These are phyloP conservation scores for Epinotia nisella DNA, from an alignment of 2,888 invertebrate genomes.

Conservation along the genomic window DNA sequence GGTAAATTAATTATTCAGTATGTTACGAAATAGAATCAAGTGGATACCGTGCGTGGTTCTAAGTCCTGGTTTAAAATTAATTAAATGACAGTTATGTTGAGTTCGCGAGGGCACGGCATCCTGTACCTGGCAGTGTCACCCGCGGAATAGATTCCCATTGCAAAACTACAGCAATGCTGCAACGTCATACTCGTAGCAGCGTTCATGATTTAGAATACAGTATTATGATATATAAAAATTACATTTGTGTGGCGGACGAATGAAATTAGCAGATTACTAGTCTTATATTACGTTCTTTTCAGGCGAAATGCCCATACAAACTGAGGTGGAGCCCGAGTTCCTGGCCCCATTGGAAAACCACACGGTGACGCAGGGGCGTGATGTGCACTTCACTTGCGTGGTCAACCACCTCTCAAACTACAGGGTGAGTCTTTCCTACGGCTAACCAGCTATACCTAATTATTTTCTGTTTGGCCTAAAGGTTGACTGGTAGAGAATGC, in stretches of 20 bases:
- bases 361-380: conserved; percentile 94
- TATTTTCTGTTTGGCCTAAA: too few species aligned
- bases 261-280: not conserved
- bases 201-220: not conserved
- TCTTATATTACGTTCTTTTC: conserved; percentile 43
- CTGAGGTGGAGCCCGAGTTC: conserved; percentile 90
- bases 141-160: conserved; percentile 24
- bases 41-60: conserved; percentile 27
- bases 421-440: conserved; percentile 86
- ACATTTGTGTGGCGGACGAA: not conserved
- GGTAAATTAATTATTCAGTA: conserved; percentile 57
- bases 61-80: conserved; percentile 44
- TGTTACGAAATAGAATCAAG: conserved; percentile 56
- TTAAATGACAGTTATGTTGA: conserved; percentile 46
- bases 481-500: too few species aligned
- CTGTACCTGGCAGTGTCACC: conserved; percentile 46
- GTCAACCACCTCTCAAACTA: conserved; percentile 95
- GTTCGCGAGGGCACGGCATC: conserved; percentile 43
- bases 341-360: conserved; percentile 93
- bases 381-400: conserved; percentile 95
- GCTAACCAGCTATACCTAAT: too few species aligned
- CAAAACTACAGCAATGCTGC: conserved; percentile 21
- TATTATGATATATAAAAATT: not conserved
- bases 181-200: conserved; percentile 19
- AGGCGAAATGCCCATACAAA: conserved; percentile 89